Evolutionary conservation across 2,797 vertebrate species (phyloP), one percentile per base, ranked within the genome.

Genomic region (Catamblyrhynchus diadema): DNA sequence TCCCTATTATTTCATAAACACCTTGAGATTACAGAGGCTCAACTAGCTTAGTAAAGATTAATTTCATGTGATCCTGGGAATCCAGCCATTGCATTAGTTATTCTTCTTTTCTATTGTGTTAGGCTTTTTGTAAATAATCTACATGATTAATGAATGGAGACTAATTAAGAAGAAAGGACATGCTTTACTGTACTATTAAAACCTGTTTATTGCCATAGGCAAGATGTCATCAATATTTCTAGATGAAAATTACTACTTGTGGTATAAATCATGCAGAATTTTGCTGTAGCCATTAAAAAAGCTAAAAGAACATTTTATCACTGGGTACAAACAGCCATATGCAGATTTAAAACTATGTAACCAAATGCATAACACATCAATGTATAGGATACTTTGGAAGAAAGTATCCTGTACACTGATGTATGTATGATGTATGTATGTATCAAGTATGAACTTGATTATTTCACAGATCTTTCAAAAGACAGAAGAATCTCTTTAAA

Each of bases 81-180:
- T 84, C 88, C 54, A 97, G 91, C 72, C 74, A 28, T 39, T 86
- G 30, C 59, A 41, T 85, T 89, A 86, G n/a, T 82, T 95, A 95
- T 91, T 94, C 79, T 88, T 90, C 70, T 67, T 91, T 90, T 84
- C 61, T 8, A 2, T 92, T 81, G 53, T 14, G 1, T 69, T 89
- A 65, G 62, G 59, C 65, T 90, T 90, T 74, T 93, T 92, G 65
- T 92, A 94, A 95, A 96, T 89, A 90, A 93, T 90, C 70, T 94
- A 60, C 86, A 61, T 83, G 84, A 75, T 92, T 83, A 95, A 95
- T 90, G 88, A 93, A 45, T 92, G 71, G 41, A 95, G 67, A 60
- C 81, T 96, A 83, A 71, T 90, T 92, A 95, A 69, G 85, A 88
- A 91, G 57, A 92, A 57, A 32, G 15, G 14, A 37, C 53, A 74